Conservation (phyloP, 2,113 vertebrate species). For the Pseudopipra pipra region DNA sequence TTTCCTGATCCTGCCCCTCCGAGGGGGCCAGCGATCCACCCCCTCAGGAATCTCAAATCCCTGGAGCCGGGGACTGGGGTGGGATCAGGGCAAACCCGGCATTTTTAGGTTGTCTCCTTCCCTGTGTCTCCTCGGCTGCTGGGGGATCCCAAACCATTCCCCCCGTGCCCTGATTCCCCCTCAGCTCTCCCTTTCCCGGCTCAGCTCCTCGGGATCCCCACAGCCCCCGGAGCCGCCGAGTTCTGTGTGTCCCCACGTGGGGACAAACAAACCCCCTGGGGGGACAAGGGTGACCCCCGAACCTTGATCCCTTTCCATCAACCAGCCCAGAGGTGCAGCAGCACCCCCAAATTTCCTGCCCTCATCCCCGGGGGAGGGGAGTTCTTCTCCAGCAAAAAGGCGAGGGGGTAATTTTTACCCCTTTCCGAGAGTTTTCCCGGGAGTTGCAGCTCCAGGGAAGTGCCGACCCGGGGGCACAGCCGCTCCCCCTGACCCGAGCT, state of each 20-base stretch:
- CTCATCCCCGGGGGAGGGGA: not conserved
- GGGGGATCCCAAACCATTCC: not conserved
- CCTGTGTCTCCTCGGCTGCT: not conserved
- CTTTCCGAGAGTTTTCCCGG: not conserved
- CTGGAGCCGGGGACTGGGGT: too few relatives aligned
- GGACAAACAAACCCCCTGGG: not conserved
- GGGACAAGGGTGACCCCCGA: not conserved
- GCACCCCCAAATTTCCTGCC: not conserved
- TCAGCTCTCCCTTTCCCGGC: not conserved
- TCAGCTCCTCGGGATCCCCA: not conserved
- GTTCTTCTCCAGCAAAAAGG: accelerated
- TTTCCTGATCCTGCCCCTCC: not conserved
- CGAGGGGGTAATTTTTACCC: accelerated
- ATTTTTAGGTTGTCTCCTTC: not conserved
- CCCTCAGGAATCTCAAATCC: not conserved
- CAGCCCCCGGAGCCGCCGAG: not conserved
- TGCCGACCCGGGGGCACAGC: accelerated
- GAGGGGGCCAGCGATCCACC: accelerated
- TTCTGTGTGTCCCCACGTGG: accelerated
- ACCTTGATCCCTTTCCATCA: not conserved
- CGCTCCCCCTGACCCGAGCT: not conserved
- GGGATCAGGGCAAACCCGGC: not conserved
- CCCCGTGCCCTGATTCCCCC: accelerated
- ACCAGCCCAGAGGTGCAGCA: accelerated
- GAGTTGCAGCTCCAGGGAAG: not conserved